Evolutionary conservation across 2,113 vertebrate genomes (phyloP), one percentile per base, ranked within the genome.

Genomic region (Centrocercus urophasianus): DNA sequence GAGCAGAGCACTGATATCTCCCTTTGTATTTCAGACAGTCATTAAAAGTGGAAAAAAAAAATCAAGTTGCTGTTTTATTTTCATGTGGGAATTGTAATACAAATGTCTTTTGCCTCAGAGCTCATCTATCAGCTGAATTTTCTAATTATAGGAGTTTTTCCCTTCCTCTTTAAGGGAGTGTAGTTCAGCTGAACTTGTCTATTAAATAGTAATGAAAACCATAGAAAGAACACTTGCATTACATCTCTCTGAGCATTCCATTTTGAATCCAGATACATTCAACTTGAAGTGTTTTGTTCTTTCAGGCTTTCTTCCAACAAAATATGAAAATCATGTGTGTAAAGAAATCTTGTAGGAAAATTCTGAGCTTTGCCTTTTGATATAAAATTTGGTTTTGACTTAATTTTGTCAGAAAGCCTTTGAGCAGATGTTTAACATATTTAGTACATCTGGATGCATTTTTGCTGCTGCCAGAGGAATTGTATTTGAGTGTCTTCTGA

Each of bases 251-350:
- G 36, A 75, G 56, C 76, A 89, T 82, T 93, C 57, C 36, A 27
- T 87, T 89, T 85, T 89, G 11, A 85, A 73, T 91, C 22, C 28
- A 77, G 72, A 63, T 94, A 69, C 48, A 84, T 96, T 90, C 63
- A 89, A 16, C 61, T 92, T 40, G 4, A 91, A 93, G 11, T 60
- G 34, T 83, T 79, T 64, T 70, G 40, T 8, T 82, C 70, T 79
- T 91, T 95, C 71, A 63, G 91, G 66, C 89, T 76, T 20, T 92
- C 25, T 87, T 83, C 86, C 93, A 95, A 82, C 19, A 87, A 73
- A 54, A 57, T 73, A 77, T 79, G 60, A 86, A 50, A 90, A 84
- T 87, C 36, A 69, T 30, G 10, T 84, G 47, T 69, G 21, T 89
- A 70, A 90, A 85, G 6, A 21, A 50, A 3, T 72, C 45, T 79